Percentiles rank a stretch among this genome's conserved stretches.
Evolutionary conservation across 2,888 invertebrate species (phyloP).

Genomic region (Eupithecia subfuscata): DNA sequence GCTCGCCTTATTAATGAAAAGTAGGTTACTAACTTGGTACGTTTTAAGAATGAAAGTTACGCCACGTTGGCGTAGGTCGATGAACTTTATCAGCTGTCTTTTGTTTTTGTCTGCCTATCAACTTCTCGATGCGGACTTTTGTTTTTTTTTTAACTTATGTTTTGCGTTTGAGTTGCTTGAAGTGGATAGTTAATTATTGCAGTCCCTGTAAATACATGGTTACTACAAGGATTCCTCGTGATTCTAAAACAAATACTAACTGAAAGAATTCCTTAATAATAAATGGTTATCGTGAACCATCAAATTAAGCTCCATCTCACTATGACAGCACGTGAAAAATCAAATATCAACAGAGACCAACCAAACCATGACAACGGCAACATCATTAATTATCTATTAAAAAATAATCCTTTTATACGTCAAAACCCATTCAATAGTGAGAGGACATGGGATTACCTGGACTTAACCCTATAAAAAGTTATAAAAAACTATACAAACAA

Average conservation of each 20-base stretch:
- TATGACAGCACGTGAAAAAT: conserved; percentile 36
- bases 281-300: neutral
- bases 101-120: conserved; percentile 73
- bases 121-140: conserved; percentile 37
- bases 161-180: neutral
- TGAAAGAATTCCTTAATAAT: neutral
- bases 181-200: neutral
- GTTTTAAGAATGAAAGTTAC: conserved; percentile 84
- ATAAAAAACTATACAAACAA: conserved; percentile 71
- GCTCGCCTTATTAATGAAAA: conserved; percentile 84
- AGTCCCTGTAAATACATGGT: neutral
- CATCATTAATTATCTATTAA: conserved; percentile 83
- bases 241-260: neutral
- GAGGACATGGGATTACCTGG: conserved; percentile 81
- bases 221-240: too few species aligned
- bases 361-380: conserved; percentile 60
- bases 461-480: conserved; percentile 72
- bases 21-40: conserved; percentile 84
- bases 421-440: conserved; percentile 75
- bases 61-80: conserved; percentile 82
- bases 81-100: conserved; percentile 79
- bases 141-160: conserved; percentile 24
- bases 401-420: conserved; percentile 81
- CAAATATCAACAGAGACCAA: conserved; percentile 48
- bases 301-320: conserved; percentile 23